A percentile compares a stretch with the other conserved stretches of the same genome.
Evolutionary conservation across 1,140 invertebrate genomes (phyloP).

Genomic region (Cydia splendana): DNA sequence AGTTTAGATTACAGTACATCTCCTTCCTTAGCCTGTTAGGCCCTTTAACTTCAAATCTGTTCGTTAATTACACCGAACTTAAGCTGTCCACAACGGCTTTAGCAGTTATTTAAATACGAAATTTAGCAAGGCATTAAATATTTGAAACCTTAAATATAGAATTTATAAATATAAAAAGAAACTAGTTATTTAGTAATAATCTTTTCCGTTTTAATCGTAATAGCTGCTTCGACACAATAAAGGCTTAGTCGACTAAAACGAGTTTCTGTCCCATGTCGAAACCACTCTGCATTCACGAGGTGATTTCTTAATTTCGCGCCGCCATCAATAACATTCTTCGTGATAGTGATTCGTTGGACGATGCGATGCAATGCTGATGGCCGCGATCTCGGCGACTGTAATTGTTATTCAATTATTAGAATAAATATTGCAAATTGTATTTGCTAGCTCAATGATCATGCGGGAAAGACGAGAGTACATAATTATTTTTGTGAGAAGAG

Average conservation of each 20-base stretch:
- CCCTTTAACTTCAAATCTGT: too few relatives aligned
- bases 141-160: too few relatives aligned
- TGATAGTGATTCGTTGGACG: background rate
- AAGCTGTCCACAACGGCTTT: too few relatives aligned
- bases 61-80: too few relatives aligned
- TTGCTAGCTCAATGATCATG: background rate
- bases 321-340: background rate
- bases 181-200: background rate
- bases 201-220: background rate
- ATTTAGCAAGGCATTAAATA: too few relatives aligned
- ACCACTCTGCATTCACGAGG: background rate
- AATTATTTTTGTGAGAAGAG: too few relatives aligned
- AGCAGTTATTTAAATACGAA: too few relatives aligned
- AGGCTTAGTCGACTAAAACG: conserved; percentile 10
- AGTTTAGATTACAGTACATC: too few relatives aligned
- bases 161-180: too few relatives aligned
- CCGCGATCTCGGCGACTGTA: background rate
- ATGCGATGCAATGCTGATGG: background rate
- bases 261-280: background rate
- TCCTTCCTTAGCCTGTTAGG: too few relatives aligned
- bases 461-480: too few relatives aligned
- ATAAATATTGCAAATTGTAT: background rate
- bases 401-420: background rate
- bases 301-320: background rate
- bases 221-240: background rate